Evolutionary conservation across 2,888 invertebrate species (phyloP), one percentile per base, ranked within the genome.

Genomic region (Xestia sexstrigata): DNA sequence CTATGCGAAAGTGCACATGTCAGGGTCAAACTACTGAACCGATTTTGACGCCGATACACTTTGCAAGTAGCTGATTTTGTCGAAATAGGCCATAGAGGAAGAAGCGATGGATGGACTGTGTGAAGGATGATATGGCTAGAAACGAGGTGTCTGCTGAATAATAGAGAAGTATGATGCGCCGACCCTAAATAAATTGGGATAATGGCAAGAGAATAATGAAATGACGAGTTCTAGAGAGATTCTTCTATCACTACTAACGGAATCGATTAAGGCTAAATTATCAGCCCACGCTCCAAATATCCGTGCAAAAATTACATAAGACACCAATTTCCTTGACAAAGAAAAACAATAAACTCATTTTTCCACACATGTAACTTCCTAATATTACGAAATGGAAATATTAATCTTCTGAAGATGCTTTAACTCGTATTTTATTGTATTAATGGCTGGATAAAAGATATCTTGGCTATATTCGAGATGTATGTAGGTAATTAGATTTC

Each of bases 401-500:
- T 85, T 73, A 70, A 85, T 84, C 70, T 62, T 75, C 62, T 70
- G 0, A 52, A 70, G n/a, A 67, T 42, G 30, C 7, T 26, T 9
- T 60, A 55, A 71, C 45, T 68, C 42, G 26, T 70, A 58, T 71
- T 60, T 71, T 49, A 76, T 73, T 81, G 23, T 70, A 52, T 69
- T 70, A 55, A 58, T 35, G 66, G 8, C 55, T 45, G 47, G 65
- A 84, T 71, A 74, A 62, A 73, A 71, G 11, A 74, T 81, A 55
- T 55, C 70, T 60, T 35, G 26, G 13, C 5, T 42, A 42, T 71
- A 26, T 69, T 69, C 35, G n/a, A 65, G 52, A 69, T 74, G 47
- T 63, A 73, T 55, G 13, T 68, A 70, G 65, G 23, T 73, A 71
- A 84, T 83, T 81, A 80, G 52, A 81, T 83, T 65, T 49, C 62